Evolutionary conservation across 1,140 invertebrate species (phyloP), one percentile per base, ranked within the genome.

Genomic region (Dinoponera quadriceps): DNA sequence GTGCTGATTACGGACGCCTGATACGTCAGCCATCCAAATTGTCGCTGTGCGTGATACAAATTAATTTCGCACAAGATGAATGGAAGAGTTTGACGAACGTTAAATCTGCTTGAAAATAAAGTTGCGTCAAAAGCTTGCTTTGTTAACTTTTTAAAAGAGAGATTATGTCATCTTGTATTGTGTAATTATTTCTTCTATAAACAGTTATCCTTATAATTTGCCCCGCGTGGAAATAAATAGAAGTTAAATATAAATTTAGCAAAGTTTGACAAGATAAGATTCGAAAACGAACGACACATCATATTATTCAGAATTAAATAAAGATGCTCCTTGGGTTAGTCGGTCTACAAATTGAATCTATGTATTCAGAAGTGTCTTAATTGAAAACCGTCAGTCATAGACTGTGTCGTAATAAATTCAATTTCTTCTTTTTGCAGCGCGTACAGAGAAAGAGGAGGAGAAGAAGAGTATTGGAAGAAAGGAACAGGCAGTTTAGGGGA

Each of bases 341-440:
- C 63, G 55, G 22, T 7, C 5, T 38, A 78, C 27, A 80, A 25
- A 80, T 62, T 51, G 33, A 80, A 59, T 78, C 65, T 80, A 44
- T 44, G 65, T 80, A 25, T 71, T 80, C 51, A 44, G 25, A 16
- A 18, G 65, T 29, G 16, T 27, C 18, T 57, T 51, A 65, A 81
- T 74, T 51, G 51, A 84, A 85, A 75, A 5, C 27, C 33, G 20
- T 51, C 55, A 81, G 81, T 84, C 86, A 86, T 74, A 62, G 63
- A 57, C 11, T 9, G 63, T 87, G 82, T 82, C 75, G 72, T 82
- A 87, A 88, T 88, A 82, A 87, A 88, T 85, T 88, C 77, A 77
- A 87, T 85, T 73, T 38, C 27, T 77, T 82, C 71, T 77, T 72
- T 84, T 85, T 78, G 13, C 72, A 18, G n/a, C 18, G 38, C 66